phyloP scores from a whole-genome alignment of 2,888 invertebrate species.

The Torymus tubicola region DNA sequence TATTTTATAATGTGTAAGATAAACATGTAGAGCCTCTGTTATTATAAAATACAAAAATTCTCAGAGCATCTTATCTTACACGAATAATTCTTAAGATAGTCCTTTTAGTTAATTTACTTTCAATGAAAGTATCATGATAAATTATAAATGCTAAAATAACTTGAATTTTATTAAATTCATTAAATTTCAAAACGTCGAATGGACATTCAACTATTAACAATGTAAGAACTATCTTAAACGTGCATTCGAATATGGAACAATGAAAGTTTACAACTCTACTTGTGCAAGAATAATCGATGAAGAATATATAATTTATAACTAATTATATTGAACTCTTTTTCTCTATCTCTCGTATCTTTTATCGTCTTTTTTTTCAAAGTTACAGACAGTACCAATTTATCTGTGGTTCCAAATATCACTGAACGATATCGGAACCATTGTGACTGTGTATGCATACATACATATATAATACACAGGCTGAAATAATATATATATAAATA shows the following conservation, averaged over 20 bases:
- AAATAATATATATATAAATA: background rate
- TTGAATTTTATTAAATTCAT: no score
- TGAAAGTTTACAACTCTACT: conserved; percentile 28
- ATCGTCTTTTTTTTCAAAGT: conserved; percentile 42
- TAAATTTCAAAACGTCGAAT: no score
- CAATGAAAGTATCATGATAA: no score
- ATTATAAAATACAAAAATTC: no score
- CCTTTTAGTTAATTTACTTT: no score
- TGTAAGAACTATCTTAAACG: conserved; percentile 15
- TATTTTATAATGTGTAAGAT: no score
- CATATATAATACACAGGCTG: background rate
- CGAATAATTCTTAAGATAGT: no score
- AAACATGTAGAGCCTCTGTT: no score
- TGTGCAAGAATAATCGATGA: conserved; percentile 30
- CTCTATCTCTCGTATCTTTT: conserved; percentile 59
- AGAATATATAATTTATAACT: conserved; percentile 28
- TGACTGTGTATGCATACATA: background rate
- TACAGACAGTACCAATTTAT: background rate
- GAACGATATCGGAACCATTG: background rate
- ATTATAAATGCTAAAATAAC: no score
- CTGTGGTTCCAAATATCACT: background rate
- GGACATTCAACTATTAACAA: background rate
- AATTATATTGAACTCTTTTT: conserved; percentile 44
- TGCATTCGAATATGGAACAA: conserved; percentile 27
- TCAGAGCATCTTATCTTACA: no score